Evolutionary conservation across 2,113 vertebrate species (phyloP).

Genomic region (Phaetusa simplex): DNA sequence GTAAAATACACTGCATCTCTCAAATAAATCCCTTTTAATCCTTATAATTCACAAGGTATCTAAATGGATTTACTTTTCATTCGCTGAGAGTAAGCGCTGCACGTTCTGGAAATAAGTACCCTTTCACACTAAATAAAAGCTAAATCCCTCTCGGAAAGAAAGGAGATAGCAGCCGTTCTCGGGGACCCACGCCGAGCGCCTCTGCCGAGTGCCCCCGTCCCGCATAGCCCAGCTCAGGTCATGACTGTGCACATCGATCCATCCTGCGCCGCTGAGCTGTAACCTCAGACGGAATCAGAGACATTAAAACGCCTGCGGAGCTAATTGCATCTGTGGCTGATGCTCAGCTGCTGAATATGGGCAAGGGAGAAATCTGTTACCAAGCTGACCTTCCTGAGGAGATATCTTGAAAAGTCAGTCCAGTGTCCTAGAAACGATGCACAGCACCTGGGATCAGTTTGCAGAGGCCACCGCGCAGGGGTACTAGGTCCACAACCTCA

Average conservation of each 20-base stretch:
- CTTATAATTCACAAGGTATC: background rate
- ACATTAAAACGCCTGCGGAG: background rate
- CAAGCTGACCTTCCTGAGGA: background rate
- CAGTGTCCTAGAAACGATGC: background rate
- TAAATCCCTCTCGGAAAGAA: background rate
- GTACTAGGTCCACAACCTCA: rapidly evolving
- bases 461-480: background rate
- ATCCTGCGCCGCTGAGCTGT: background rate
- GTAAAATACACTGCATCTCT: background rate
- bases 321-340: background rate
- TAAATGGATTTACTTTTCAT: background rate
- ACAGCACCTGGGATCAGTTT: background rate
- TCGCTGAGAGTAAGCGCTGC: background rate
- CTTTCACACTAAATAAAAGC: background rate
- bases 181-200: rapidly evolving
- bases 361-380: background rate
- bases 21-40: background rate
- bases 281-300: background rate
- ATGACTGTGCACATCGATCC: rapidly evolving
- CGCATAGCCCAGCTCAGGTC: background rate
- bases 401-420: background rate
- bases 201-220: background rate
- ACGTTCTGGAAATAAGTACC: background rate
- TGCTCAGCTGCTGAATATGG: background rate
- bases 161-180: background rate